A percentile compares a stretch with the other conserved stretches of the same genome.
These are phyloP conservation scores for Steinernema carpocapsae DNA, from an alignment of 2,888 invertebrate genomes.

Conservation along the genomic window DNA sequence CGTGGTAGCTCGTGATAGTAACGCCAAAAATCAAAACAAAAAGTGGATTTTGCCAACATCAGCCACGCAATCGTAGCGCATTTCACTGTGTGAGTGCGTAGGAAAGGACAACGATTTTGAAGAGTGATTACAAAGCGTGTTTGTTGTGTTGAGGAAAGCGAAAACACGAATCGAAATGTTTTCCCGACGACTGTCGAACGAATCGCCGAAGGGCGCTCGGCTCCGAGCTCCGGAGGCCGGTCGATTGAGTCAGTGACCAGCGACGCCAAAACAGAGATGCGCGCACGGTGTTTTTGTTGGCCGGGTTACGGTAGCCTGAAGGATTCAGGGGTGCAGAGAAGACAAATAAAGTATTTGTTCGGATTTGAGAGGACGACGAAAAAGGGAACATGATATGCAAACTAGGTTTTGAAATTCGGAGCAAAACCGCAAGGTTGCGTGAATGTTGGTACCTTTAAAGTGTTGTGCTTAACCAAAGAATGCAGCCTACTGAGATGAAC, in stretches of 20 bases:
- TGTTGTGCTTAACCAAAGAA: too few relatives aligned
- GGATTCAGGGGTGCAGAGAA: not conserved
- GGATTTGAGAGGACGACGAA: not conserved
- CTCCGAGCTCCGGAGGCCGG: too few relatives aligned
- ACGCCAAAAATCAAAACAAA: too few relatives aligned
- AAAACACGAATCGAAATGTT: slow-evolving; percentile 30
- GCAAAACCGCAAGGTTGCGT: not conserved
- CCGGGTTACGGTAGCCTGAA: slow-evolving; percentile 9
- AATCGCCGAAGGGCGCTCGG: slow-evolving; percentile 30
- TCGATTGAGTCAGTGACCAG: slow-evolving; percentile 18
- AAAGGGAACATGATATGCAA: too few relatives aligned
- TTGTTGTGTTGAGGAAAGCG: slow-evolving; percentile 13
- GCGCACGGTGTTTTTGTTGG: slow-evolving; percentile 19
- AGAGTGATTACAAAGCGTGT: slow-evolving; percentile 33
- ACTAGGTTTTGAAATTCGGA: not conserved
- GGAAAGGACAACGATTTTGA: slow-evolving; percentile 17
- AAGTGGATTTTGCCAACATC: too few relatives aligned
- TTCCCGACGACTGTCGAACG: slow-evolving; percentile 11
- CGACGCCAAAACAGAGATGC: slow-evolving; percentile 26
- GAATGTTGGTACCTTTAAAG: too few relatives aligned
- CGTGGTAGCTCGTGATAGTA: too few relatives aligned
- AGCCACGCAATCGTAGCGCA: not conserved
- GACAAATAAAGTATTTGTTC: not conserved
- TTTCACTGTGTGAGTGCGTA: not conserved
- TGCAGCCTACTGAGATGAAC: too few relatives aligned